Evolutionary conservation across 2,888 invertebrate species (phyloP).

Genomic region (Athrips mouffetella): DNA sequence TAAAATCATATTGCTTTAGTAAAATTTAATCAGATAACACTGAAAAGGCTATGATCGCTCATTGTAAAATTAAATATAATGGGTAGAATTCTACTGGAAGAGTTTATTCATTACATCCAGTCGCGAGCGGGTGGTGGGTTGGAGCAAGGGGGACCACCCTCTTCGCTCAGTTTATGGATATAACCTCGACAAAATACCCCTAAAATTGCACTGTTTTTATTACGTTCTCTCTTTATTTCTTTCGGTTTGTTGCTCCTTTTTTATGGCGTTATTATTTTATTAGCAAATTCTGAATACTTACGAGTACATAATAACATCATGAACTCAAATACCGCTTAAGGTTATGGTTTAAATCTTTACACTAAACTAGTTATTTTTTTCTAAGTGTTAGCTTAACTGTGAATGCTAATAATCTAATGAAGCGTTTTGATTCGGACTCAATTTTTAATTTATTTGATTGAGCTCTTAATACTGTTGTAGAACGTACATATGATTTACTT

Average conservation of each 20-base stretch:
- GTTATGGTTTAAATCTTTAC: constrained; percentile 10
- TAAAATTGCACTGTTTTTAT: constrained; percentile 79
- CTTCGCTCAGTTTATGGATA: constrained; percentile 73
- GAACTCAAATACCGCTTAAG: constrained; percentile 12
- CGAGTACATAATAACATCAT: constrained; percentile 38
- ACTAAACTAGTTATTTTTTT: neutral
- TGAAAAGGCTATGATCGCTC: constrained; percentile 47
- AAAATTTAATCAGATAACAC: neutral
- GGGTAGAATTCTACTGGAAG: constrained; percentile 63
- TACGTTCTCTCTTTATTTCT: constrained; percentile 76
- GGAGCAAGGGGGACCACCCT: constrained; percentile 35
- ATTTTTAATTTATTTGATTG: too few relatives aligned
- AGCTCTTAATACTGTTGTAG: too few relatives aligned
- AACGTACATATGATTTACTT: too few relatives aligned
- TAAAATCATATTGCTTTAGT: too few relatives aligned
- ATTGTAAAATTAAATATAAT: constrained; percentile 71
- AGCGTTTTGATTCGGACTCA: too few relatives aligned
- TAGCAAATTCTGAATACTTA: constrained; percentile 52
- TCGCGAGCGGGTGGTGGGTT: constrained; percentile 44
- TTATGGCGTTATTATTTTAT: constrained; percentile 73
- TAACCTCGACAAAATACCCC: constrained; percentile 79
- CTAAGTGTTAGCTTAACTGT: neutral
- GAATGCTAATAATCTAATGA: neutral
- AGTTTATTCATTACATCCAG: constrained; percentile 77
- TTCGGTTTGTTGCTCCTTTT: constrained; percentile 73